phyloP scores from a whole-genome alignment of 2,888 invertebrate species.

The Stratiomys singularior region DNA sequence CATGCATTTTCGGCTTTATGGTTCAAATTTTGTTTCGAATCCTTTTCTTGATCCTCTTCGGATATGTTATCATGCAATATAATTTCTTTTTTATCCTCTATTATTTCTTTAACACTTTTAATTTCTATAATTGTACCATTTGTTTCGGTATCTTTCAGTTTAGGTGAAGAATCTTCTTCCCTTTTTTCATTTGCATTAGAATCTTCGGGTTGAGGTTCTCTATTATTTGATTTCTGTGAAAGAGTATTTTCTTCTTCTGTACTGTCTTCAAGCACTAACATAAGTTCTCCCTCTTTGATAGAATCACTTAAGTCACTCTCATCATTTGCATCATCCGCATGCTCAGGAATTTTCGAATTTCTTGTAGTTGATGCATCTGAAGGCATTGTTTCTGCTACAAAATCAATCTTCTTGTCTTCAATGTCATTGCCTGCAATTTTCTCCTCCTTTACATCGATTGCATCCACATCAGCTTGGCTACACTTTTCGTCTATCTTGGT shows the following conservation, averaged over 20 bases:
- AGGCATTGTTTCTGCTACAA: not conserved
- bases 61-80: too few relatives aligned
- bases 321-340: slow-evolving; percentile 20
- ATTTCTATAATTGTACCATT: not conserved
- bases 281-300: slow-evolving; percentile 45
- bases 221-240: not conserved
- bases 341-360: not conserved
- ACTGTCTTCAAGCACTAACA: slow-evolving; percentile 47
- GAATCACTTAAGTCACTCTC: slow-evolving; percentile 44
- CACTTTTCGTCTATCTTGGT: not conserved
- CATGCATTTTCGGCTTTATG: not conserved
- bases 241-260: slow-evolving; percentile 46
- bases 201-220: not conserved
- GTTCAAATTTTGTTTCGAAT: too few relatives aligned
- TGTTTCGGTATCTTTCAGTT: not conserved
- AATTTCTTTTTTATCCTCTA: slow-evolving; percentile 10
- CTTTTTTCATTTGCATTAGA: not conserved
- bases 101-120: not conserved
- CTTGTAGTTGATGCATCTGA: too few relatives aligned
- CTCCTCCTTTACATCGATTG: slow-evolving; percentile 1
- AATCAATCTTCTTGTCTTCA: slow-evolving; percentile 2
- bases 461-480: not conserved
- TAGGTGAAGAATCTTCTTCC: not conserved
- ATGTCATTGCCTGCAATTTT: not conserved
- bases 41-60: not conserved